Conservation (phyloP, 2,113 vertebrate species). For the Laticauda laticaudata region DNA sequence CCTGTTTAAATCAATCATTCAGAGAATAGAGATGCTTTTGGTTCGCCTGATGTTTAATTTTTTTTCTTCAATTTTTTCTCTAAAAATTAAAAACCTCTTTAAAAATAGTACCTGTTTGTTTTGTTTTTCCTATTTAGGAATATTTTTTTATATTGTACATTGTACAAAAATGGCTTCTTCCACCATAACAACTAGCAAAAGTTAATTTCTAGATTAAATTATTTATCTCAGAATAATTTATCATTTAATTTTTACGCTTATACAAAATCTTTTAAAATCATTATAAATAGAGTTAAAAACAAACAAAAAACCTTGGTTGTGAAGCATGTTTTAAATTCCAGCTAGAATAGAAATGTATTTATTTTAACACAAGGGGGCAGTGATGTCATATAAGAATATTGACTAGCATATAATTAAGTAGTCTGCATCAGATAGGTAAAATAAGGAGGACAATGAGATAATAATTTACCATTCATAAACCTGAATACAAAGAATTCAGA, state of each 20-base stretch:
- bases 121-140: slow-evolving; percentile 31
- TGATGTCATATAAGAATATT: slow-evolving; percentile 43
- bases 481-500: slow-evolving; percentile 14
- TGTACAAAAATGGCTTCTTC: not conserved
- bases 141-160: slow-evolving; percentile 44
- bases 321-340: not conserved
- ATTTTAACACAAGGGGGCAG: slow-evolving; percentile 61
- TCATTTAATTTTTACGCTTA: not conserved
- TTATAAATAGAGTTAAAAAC: not conserved
- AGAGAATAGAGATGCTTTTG: not conserved
- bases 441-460: slow-evolving; percentile 19
- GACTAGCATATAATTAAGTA: not conserved
- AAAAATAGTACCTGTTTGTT: not conserved
- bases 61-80: not conserved
- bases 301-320: not conserved
- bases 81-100: slow-evolving; percentile 1
- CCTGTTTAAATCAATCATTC: not conserved
- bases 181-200: not conserved
- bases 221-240: not conserved
- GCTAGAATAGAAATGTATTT: not conserved
- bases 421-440: not conserved
- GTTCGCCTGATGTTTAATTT: not conserved
- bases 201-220: not conserved
- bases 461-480: not conserved
- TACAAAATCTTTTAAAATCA: not conserved